phyloP scores from a whole-genome alignment of 2,888 invertebrate genomes.

The Sicus ferrugineus region DNA sequence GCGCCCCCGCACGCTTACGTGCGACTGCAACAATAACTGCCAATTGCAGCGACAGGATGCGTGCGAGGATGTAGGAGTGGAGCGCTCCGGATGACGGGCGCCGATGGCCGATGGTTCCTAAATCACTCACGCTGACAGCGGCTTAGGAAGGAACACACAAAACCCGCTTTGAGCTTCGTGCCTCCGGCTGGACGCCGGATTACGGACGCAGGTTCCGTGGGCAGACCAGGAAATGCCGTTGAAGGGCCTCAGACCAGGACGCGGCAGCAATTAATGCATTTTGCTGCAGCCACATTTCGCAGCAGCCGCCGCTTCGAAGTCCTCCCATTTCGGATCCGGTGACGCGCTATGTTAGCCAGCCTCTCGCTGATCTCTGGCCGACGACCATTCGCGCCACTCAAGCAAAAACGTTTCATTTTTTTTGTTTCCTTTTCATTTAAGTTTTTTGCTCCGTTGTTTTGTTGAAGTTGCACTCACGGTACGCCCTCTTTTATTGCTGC shows the following conservation, averaged over 20 bases:
- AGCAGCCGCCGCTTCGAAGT: not conserved
- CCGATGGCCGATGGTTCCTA: too few relatives aligned
- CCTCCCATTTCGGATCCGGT: not conserved
- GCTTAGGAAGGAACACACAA: not conserved
- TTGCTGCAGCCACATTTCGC: not conserved
- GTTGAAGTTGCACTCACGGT: not conserved
- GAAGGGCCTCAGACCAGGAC: not conserved
- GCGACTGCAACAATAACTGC: slow-evolving; percentile 20
- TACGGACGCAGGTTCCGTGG: not conserved
- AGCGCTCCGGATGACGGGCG: not conserved
- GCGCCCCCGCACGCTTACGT: not conserved
- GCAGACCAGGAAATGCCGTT: not conserved
- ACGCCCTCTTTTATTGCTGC: not conserved
- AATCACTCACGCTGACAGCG: not conserved
- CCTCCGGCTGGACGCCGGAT: not conserved
- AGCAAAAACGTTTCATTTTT: not conserved
- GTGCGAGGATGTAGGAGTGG: not conserved
- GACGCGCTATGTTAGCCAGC: not conserved
- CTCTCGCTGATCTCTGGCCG: too few relatives aligned
- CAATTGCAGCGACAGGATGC: slow-evolving; percentile 11
- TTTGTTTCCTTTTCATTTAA: not conserved
- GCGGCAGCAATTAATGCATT: slow-evolving; percentile 11
- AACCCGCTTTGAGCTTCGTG: not conserved
- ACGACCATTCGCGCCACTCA: not conserved
- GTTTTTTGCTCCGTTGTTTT: slow-evolving; percentile 5